phyloP scores from a whole-genome alignment of 2,888 invertebrate species.

The Pseudanteris insignis region DNA sequence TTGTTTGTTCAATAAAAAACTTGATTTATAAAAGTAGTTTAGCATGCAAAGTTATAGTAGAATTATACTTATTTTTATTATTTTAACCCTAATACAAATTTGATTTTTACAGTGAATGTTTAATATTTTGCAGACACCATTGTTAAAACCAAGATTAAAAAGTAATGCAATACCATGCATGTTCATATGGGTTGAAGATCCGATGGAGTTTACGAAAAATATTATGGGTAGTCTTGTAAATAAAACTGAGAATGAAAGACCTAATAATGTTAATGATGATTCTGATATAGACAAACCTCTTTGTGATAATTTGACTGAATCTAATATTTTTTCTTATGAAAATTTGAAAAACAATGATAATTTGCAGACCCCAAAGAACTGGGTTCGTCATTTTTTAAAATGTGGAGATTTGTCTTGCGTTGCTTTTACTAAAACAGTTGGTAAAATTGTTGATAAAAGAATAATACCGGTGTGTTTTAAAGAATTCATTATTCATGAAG shows the following conservation, averaged over 20 bases:
- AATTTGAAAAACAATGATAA: not conserved
- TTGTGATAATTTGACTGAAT: not conserved
- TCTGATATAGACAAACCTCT: not conserved
- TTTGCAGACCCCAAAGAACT: not conserved
- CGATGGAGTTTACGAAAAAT: not conserved
- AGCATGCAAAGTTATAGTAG: no score
- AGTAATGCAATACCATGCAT: not conserved
- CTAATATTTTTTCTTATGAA: not conserved
- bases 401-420: not conserved
- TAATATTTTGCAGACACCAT: no score
- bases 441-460: slow-evolving; percentile 2
- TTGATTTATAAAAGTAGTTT: no score
- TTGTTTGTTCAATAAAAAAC: no score
- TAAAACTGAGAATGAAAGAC: not conserved
- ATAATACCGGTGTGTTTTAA: not conserved
- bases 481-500: slow-evolving; percentile 2
- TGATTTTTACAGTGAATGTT: no score
- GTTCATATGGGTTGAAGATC: slow-evolving; percentile 4
- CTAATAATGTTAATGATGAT: not conserved
- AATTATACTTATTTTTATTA: no score
- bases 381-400: slow-evolving; percentile 1
- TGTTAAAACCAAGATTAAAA: slow-evolving; percentile 1
- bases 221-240: not conserved
- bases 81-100: no score
- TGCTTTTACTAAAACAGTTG: slow-evolving; percentile 8